A percentile compares a stretch with the other conserved stretches of the same genome.
Evolutionary conservation across 1,140 invertebrate genomes (phyloP).

Genomic region (Caerostris darwini): DNA sequence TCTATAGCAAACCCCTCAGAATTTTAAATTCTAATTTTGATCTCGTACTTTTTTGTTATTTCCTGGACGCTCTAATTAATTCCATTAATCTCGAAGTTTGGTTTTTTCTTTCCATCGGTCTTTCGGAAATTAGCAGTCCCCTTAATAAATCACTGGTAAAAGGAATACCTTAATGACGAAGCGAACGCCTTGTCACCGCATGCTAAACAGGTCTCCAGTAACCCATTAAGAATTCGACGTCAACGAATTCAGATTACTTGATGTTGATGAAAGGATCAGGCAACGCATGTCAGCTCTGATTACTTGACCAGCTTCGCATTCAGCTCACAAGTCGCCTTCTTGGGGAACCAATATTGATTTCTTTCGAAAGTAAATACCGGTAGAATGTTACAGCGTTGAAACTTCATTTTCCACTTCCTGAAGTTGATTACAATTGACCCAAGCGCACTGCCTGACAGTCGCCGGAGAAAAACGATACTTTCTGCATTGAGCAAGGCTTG

Average conservation of each 20-base stretch:
- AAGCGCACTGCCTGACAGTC: not conserved
- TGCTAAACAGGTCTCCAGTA: conserved; percentile 64
- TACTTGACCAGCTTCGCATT: conserved; percentile 55
- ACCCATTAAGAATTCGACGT: conserved; percentile 60
- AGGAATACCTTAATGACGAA: conserved; percentile 45
- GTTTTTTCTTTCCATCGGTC: not conserved
- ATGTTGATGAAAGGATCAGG: conserved; percentile 56
- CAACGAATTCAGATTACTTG: conserved; percentile 44
- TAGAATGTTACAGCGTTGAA: conserved; percentile 21
- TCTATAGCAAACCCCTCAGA: not conserved
- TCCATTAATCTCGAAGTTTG: not conserved
- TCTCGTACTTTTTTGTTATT: not conserved
- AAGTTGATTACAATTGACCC: conserved; percentile 58
- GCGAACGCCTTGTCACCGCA: conserved; percentile 39
- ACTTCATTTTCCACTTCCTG: conserved; percentile 69
- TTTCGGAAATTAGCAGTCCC: conserved; percentile 28
- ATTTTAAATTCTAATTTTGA: not conserved
- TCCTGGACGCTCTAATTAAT: not conserved
- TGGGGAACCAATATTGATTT: conserved; percentile 66
- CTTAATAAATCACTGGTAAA: conserved; percentile 46
- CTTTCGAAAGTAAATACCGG: conserved; percentile 68
- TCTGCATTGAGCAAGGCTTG: not conserved
- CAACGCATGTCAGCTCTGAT: conserved; percentile 35
- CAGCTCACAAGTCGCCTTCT: conserved; percentile 48
- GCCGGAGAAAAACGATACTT: conserved; percentile 46